These are phyloP conservation scores for Platycnemis pennipes DNA, from an alignment of 2,888 invertebrate genomes.

Conservation along the genomic window DNA sequence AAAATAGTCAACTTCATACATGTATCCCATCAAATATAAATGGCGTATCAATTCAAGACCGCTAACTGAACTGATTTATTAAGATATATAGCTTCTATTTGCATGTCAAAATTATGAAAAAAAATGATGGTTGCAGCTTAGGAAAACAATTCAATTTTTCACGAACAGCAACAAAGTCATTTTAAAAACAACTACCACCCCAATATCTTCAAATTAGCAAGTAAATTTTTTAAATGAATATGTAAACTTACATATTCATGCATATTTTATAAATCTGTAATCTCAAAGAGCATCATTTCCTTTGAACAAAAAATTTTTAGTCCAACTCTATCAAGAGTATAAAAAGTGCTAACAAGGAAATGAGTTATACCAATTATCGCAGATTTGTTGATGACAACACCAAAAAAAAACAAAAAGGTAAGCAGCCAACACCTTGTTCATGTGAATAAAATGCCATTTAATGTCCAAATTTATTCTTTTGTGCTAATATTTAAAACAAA, in stretches of 20 bases:
- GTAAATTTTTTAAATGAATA: no score
- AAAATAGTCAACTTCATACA: not conserved
- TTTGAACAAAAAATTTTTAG: not conserved
- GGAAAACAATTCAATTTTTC: not conserved
- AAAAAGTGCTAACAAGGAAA: not conserved
- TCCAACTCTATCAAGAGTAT: not conserved
- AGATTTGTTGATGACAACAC: not conserved
- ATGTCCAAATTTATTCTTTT: not conserved
- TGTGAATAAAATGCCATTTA: conserved; percentile 25
- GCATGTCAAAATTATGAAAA: not conserved
- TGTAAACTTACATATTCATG: not conserved
- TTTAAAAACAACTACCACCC: not conserved
- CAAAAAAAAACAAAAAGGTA: not conserved
- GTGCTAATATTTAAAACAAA: not conserved
- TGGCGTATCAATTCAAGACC: not conserved
- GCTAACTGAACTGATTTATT: not conserved
- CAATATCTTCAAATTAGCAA: not conserved
- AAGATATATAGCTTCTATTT: not conserved
- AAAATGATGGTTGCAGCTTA: not conserved
- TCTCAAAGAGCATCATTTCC: not conserved
- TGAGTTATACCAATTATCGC: not conserved
- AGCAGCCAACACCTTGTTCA: not conserved
- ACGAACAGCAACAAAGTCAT: not conserved
- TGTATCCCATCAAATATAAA: not conserved
- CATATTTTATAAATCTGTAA: not conserved